Evolutionary conservation across 53 echinoderm and acorn worm genomes (phyloP).

Genomic region (Pentamera pediparva): DNA sequence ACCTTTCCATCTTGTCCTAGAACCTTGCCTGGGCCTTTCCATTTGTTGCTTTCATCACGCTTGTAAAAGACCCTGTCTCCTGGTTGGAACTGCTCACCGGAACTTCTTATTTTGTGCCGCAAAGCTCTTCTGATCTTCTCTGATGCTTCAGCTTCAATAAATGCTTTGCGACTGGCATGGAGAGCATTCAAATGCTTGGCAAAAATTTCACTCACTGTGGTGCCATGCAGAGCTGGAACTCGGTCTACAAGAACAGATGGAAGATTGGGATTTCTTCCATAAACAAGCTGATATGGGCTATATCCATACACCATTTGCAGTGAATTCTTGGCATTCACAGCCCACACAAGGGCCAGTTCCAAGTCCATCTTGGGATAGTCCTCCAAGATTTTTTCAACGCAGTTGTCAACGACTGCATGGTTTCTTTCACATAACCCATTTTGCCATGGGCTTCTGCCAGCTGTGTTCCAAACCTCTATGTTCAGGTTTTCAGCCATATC

Average conservation of each 20-base stretch:
- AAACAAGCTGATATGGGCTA: constrained; percentile 12
- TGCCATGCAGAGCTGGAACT: not conserved
- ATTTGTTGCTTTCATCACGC: not conserved
- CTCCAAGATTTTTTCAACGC: constrained; percentile 12
- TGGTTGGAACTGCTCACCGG: not conserved
- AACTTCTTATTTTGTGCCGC: constrained; percentile 2
- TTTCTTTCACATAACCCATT: constrained; percentile 24
- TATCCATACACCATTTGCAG: constrained; percentile 19
- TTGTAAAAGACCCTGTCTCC: constrained; percentile 8
- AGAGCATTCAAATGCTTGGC: constrained; percentile 9
- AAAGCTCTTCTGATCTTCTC: constrained; percentile 14
- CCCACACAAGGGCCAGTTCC: constrained; percentile 16
- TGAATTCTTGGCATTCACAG: constrained; percentile 21
- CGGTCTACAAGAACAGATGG: not conserved
- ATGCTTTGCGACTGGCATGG: not conserved
- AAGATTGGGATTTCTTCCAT: constrained; percentile 1
- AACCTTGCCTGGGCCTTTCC: not conserved
- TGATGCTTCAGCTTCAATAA: constrained; percentile 6
- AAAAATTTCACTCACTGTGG: constrained; percentile 3
- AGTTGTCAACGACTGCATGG: constrained; percentile 18
- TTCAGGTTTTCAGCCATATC: constrained; percentile 25
- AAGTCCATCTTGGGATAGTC: constrained; percentile 20
- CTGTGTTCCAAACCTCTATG: constrained; percentile 18
- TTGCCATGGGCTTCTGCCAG: constrained; percentile 9
- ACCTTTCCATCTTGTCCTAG: not conserved